These are phyloP conservation scores for Proisotoma minuta DNA, from an alignment of 2,888 invertebrate genomes.

Conservation along the genomic window DNA sequence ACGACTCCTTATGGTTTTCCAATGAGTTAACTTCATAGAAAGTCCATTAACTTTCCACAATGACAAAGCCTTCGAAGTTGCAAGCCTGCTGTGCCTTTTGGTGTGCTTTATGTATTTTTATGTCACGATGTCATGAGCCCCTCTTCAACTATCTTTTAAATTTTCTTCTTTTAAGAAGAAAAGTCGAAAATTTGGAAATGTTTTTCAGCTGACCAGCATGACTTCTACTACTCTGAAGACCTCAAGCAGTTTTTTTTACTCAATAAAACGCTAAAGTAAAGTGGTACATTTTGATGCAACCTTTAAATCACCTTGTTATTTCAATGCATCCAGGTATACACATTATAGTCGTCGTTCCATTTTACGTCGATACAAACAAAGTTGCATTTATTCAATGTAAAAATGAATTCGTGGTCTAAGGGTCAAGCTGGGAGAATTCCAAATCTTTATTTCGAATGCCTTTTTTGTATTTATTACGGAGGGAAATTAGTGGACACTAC, in stretches of 20 bases:
- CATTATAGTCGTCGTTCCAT: no score
- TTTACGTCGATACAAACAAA: no score
- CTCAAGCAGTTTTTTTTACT: conserved; percentile 19
- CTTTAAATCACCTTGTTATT: not conserved
- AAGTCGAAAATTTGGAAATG: conserved; percentile 9
- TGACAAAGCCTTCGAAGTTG: conserved; percentile 31
- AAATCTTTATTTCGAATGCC: not conserved
- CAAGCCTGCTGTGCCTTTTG: conserved; percentile 20
- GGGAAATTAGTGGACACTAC: conserved; percentile 35
- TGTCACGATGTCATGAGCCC: conserved; percentile 30
- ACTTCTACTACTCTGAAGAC: not conserved
- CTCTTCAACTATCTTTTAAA: conserved; percentile 4
- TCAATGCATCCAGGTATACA: no score
- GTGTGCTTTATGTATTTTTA: conserved; percentile 24
- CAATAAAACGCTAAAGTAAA: not conserved
- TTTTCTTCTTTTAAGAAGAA: conserved; percentile 7
- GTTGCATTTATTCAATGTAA: no score
- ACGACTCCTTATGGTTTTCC: conserved; percentile 17
- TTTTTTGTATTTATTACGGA: conserved; percentile 28
- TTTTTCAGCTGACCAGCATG: conserved; percentile 16
- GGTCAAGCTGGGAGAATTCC: conserved; percentile 33
- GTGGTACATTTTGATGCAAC: not conserved
- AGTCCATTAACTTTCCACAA: conserved; percentile 40
- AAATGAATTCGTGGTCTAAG: no score
- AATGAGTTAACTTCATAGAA: conserved; percentile 30